Evolutionary conservation across 2,888 invertebrate species (phyloP).

Genomic region (Drosophila helvetica): DNA sequence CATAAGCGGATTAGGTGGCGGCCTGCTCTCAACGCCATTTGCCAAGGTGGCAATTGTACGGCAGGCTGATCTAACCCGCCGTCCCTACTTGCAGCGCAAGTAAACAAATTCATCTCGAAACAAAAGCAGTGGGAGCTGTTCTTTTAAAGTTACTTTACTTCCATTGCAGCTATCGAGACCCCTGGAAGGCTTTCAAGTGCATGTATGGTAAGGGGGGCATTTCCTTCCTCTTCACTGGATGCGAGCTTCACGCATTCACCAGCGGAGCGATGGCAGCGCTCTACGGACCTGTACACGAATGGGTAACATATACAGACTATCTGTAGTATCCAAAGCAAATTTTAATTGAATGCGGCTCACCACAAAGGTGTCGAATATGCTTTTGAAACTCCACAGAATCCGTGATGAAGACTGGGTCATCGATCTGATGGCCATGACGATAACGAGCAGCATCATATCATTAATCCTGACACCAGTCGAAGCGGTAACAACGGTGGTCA

Average conservation of each 20-base stretch:
- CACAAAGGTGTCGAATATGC: neutral
- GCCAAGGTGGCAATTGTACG: slow-evolving; percentile 36
- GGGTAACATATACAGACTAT: neutral
- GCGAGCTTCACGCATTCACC: slow-evolving; percentile 11
- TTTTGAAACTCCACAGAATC: slow-evolving; percentile 4
- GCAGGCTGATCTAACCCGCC: slow-evolving; percentile 39
- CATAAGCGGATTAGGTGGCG: slow-evolving; percentile 24
- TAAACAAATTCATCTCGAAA: slow-evolving; percentile 7
- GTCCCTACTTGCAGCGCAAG: slow-evolving; percentile 27
- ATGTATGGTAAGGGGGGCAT: slow-evolving; percentile 31
- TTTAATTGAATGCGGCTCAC: neutral
- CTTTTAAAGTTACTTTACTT: neutral
- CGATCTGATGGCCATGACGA: slow-evolving; percentile 38
- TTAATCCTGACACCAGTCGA: slow-evolving; percentile 55
- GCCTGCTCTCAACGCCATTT: slow-evolving; percentile 33
- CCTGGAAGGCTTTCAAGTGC: slow-evolving; percentile 9
- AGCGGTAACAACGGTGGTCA: slow-evolving; percentile 39
- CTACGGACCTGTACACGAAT: slow-evolving; percentile 12
- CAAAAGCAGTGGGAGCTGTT: neutral
- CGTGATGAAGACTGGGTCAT: slow-evolving; percentile 21
- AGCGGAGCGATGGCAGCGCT: slow-evolving; percentile 9
- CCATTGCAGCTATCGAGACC: slow-evolving; percentile 20
- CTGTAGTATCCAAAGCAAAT: neutral
- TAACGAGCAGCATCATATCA: slow-evolving; percentile 45
- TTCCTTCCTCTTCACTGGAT: slow-evolving; percentile 26